Percentiles rank a stretch among this genome's conserved stretches.
Conservation (phyloP, 2,797 vertebrate species). For the Siniperca scherzeri region DNA sequence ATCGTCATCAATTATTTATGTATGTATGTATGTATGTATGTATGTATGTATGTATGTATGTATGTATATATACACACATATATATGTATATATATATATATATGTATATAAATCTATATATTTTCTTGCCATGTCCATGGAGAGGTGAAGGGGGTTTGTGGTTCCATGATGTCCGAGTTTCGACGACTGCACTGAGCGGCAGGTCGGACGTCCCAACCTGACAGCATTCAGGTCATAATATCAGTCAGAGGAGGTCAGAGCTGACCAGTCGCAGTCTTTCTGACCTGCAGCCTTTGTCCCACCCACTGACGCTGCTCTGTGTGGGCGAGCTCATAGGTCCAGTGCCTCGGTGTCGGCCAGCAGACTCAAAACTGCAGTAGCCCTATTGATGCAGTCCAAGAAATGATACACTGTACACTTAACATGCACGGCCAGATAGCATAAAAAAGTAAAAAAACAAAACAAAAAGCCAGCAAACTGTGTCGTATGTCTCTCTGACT, state of each 20-base stretch:
- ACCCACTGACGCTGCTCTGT: conserved; percentile 51
- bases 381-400: conserved; percentile 76
- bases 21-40: conserved; percentile 50
- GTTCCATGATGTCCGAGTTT: conserved; percentile 62
- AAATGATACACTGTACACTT: conserved; percentile 83
- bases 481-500: conserved; percentile 33
- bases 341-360: conserved; percentile 60
- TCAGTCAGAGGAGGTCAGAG: conserved; percentile 59
- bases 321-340: conserved; percentile 65
- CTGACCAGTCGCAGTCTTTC: conserved; percentile 60
- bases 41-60: conserved; percentile 61
- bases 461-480: conserved; percentile 64
- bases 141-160: conserved; percentile 63
- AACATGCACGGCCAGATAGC: conserved; percentile 84
- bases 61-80: conserved; percentile 65
- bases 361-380: conserved; percentile 65
- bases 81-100: conserved; percentile 29
- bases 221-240: conserved; percentile 54
- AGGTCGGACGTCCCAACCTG: conserved; percentile 49
- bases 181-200: conserved; percentile 41
- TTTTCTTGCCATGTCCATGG: conserved; percentile 78
- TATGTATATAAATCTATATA: conserved; percentile 66
- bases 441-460: conserved; percentile 60
- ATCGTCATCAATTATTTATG: conserved; percentile 75
- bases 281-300: conserved; percentile 59